These are phyloP conservation scores for Tetrax tetrax DNA, from an alignment of 2,113 vertebrate genomes.

Conservation along the genomic window DNA sequence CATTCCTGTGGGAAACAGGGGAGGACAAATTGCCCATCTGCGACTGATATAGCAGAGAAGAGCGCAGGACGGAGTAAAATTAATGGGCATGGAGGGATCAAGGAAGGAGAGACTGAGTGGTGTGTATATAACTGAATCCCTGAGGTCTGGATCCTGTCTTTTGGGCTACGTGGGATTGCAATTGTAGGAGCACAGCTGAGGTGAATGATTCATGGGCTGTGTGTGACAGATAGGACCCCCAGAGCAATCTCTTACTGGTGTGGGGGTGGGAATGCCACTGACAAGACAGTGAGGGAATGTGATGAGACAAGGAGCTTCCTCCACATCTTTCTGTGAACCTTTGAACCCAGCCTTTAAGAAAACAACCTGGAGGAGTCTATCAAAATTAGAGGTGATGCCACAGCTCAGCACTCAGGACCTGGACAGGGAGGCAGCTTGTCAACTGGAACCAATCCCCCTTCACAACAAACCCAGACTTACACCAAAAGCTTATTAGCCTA, in stretches of 20 bases:
- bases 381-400: background rate
- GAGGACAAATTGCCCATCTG: slow-evolving; percentile 13
- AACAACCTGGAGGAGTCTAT: background rate
- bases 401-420: background rate
- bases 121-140: background rate
- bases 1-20: background rate
- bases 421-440: background rate
- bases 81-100: background rate
- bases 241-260: background rate
- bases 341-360: background rate
- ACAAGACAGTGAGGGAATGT: background rate
- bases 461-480: background rate
- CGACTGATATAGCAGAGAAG: background rate
- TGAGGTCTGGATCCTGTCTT: slow-evolving; percentile 4
- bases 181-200: background rate
- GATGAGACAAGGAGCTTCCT: slow-evolving; percentile 15
- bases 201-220: slow-evolving; percentile 28
- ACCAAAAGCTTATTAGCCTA: background rate
- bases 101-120: background rate
- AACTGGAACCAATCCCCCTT: background rate
- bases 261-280: slow-evolving; percentile 9
- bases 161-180: background rate
- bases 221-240: slow-evolving; percentile 11
- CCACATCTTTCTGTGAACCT: background rate
- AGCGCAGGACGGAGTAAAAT: background rate